Evolutionary conservation across 2,113 vertebrate species (phyloP).

Genomic region (Catagonus wagneri): DNA sequence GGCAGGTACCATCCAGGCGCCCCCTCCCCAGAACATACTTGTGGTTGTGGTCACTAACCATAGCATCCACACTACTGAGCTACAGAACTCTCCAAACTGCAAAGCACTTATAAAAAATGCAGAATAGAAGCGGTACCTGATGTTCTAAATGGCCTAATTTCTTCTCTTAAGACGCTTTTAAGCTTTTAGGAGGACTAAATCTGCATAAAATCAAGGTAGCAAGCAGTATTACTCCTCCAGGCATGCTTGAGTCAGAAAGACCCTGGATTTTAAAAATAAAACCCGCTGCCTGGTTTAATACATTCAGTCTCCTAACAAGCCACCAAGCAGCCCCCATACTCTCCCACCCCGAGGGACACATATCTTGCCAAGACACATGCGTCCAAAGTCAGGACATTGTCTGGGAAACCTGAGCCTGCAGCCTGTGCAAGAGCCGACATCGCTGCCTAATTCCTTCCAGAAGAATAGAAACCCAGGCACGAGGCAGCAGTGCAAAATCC

Average conservation of each 20-base stretch:
- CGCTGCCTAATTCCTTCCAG: constrained; percentile 75
- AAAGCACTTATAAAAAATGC: neutral
- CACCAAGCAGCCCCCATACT: neutral
- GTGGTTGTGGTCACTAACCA: neutral
- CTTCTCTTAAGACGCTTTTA: constrained; percentile 29
- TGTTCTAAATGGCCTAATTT: neutral
- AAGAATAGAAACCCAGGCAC: constrained; percentile 62
- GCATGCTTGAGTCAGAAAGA: constrained; percentile 50
- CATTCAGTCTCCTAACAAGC: constrained; percentile 60
- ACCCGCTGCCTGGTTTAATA: constrained; percentile 66
- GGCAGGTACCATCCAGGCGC: neutral
- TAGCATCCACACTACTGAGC: neutral
- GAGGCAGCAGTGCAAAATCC: constrained; percentile 19
- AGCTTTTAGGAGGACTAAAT: constrained; percentile 10
- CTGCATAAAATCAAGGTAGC: constrained; percentile 36
- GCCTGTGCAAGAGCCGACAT: constrained; percentile 31
- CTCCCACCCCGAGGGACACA: constrained; percentile 24
- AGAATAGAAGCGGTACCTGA: neutral
- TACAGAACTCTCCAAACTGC: neutral
- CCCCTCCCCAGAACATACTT: neutral
- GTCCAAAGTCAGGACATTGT: constrained; percentile 77
- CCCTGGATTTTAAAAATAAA: constrained; percentile 68
- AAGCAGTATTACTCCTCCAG: constrained; percentile 51
- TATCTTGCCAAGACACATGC: constrained; percentile 60
- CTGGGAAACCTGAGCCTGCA: constrained; percentile 75